A percentile compares a stretch with the other conserved stretches of the same genome.
Conservation (phyloP, 2,113 vertebrate genomes). For the Cathartes aura region DNA sequence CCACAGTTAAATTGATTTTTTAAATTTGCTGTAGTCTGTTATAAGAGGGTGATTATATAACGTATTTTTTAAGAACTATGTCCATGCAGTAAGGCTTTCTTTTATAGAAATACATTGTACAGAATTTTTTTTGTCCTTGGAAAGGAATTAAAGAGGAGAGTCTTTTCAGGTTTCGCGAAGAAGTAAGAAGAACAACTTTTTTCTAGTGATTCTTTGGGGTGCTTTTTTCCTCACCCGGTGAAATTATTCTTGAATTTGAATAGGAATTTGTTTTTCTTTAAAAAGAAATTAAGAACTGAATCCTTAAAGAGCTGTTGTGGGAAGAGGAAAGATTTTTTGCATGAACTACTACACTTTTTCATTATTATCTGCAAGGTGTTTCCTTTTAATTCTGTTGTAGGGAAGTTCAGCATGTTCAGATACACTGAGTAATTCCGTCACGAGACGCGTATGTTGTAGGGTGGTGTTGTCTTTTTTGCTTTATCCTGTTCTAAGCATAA, state of each 20-base stretch:
- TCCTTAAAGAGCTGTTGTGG: conserved; percentile 38
- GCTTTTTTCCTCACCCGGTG: background rate
- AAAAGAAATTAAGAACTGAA: background rate
- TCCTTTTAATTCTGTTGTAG: conserved; percentile 68
- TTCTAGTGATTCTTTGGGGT: background rate
- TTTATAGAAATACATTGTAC: background rate
- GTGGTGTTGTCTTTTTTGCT: conserved; percentile 58
- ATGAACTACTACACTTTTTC: conserved; percentile 40
- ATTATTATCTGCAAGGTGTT: conserved; percentile 79
- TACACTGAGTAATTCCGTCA: conserved; percentile 70
- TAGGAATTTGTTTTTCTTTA: background rate
- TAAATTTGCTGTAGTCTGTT: conserved; percentile 33
- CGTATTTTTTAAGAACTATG: background rate
- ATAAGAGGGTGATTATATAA: background rate
- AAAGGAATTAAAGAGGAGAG: background rate
- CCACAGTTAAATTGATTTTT: conserved; percentile 33
- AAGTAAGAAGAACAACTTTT: background rate
- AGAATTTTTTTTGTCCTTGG: background rate
- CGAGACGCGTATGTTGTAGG: conserved; percentile 17
- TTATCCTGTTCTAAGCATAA: conserved; percentile 65
- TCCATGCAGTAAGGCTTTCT: background rate
- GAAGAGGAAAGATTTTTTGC: conserved; percentile 59
- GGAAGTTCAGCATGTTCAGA: conserved; percentile 73
- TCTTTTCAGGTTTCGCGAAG: background rate
- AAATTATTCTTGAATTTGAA: background rate